Base-by-base conservation (phyloP, 2,888 invertebrate genomes). In the Dryocosmus kuriphilus region DNA sequence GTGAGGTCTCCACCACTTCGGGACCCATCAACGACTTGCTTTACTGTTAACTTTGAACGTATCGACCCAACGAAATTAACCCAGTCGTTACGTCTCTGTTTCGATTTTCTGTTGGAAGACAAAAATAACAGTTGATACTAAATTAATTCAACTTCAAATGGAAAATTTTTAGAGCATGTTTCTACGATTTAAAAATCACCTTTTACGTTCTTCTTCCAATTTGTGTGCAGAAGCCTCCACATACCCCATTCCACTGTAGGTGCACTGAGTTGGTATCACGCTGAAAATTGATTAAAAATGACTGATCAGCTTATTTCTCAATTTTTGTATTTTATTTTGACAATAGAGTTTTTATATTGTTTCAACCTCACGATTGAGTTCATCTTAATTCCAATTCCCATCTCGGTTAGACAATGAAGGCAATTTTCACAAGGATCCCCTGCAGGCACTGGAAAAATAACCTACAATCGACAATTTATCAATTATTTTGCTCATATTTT, bases 11-110 rank as follows among this genome's bases (percentile, higher is more conserved):
- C 96, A n/a, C 96, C 96, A 22, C 94, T 93, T 78, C 94, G 92
- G 9, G 95, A 96, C 14, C 96, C 96, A 84, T 96, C 96, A 1
- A 97, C 96, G 0, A 97, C 97, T 92, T 96, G 96, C 85, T 96
- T 96, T 57, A 96, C 96, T 3, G 96, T 96, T 84, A 96, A 91
- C 88, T 96, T 95, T 0, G 96, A 96, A 87, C 96, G 94, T 84
- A 96, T 95, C 8, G 96, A 96, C 85, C 95, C 95, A 57, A 96
- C 94, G 89, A 96, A 96, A 83, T 92, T 93, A 79, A 94, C 93
- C 96, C 96, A 96, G 78, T 94, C 94, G 79, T 93, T 94, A 73
- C 85, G 85, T 65, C 85, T 80, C 46, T 87, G 86, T 77, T 90
- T 85, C 51, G 86, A 86, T 77, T 85, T 85, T 74, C 89, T 85